A percentile compares a stretch with the other conserved stretches of the same genome.
These are phyloP conservation scores for Rallus crepitans DNA, from an alignment of 2,797 vertebrate genomes.

Conservation along the genomic window DNA sequence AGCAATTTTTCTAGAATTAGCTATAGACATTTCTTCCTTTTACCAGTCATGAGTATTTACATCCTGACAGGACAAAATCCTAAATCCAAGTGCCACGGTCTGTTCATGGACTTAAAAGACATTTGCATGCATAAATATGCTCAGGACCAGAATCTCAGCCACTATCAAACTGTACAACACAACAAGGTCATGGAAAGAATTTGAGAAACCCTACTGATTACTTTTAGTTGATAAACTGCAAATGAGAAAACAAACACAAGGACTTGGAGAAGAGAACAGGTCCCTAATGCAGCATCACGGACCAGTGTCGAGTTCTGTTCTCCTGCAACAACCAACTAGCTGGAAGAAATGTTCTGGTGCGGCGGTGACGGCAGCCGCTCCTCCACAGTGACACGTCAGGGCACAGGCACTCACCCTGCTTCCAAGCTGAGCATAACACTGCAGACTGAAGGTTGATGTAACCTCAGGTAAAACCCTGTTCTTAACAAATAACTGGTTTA, in stretches of 20 bases:
- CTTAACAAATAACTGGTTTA: conserved; percentile 25
- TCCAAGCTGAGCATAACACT: background rate
- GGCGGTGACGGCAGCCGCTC: background rate
- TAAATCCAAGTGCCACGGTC: background rate
- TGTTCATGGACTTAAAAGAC: background rate
- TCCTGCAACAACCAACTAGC: background rate
- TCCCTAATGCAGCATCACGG: rapidly evolving
- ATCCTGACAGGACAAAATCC: background rate
- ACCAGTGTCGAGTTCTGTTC: background rate
- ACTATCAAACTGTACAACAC: background rate
- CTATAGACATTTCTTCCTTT: background rate
- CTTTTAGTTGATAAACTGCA: background rate
- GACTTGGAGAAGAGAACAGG: background rate
- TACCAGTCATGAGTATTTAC: background rate
- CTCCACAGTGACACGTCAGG: background rate
- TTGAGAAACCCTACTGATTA: background rate
- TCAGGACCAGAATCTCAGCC: background rate
- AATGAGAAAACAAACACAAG: background rate
- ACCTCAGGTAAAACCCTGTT: conserved; percentile 19
- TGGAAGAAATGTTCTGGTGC: background rate
- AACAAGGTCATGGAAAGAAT: background rate
- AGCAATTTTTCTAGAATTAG: background rate
- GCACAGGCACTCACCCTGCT: background rate
- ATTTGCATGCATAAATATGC: background rate
- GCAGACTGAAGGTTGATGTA: conserved; percentile 41